phyloP scores from a whole-genome alignment of 2,797 vertebrate species.

The Triplophysa bombifrons region DNA sequence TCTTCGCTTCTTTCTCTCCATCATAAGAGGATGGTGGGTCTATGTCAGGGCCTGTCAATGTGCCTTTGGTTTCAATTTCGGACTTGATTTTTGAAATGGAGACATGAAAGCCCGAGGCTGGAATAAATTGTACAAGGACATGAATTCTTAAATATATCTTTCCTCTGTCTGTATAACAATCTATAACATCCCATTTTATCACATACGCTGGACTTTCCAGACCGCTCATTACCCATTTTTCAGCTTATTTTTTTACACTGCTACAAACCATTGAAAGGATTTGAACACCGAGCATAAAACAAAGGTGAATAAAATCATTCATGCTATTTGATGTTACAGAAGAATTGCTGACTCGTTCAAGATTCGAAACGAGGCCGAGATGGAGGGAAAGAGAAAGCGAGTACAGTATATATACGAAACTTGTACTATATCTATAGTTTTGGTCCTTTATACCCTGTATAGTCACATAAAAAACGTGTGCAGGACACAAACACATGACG shows the following conservation, averaged over 20 bases:
- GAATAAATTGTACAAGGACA: slow-evolving; percentile 50
- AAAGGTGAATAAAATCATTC: neutral
- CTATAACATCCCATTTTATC: slow-evolving; percentile 14
- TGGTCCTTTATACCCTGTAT: neutral
- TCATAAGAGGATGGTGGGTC: slow-evolving; percentile 53
- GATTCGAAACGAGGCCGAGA: neutral
- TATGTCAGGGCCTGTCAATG: slow-evolving; percentile 52
- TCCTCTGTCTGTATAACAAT: slow-evolving; percentile 16
- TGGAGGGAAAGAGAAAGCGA: neutral
- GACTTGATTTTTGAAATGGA: slow-evolving; percentile 58
- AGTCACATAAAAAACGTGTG: no score
- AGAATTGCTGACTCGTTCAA: neutral
- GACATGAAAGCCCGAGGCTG: slow-evolving; percentile 52
- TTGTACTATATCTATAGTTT: no score
- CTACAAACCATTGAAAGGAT: neutral
- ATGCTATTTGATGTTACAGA: neutral
- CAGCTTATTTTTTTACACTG: neutral
- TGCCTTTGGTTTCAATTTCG: slow-evolving; percentile 66
- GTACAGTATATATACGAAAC: neutral
- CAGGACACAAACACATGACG: neutral
- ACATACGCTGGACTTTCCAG: slow-evolving; percentile 22
- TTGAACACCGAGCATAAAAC: neutral
- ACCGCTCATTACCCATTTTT: slow-evolving; percentile 4
- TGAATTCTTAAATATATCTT: slow-evolving; percentile 53
- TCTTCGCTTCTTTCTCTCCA: slow-evolving; percentile 45